Evolutionary conservation across 2,797 vertebrate genomes (phyloP), one percentile per base, ranked within the genome.

Genomic region (Chloroceryle inda): DNA sequence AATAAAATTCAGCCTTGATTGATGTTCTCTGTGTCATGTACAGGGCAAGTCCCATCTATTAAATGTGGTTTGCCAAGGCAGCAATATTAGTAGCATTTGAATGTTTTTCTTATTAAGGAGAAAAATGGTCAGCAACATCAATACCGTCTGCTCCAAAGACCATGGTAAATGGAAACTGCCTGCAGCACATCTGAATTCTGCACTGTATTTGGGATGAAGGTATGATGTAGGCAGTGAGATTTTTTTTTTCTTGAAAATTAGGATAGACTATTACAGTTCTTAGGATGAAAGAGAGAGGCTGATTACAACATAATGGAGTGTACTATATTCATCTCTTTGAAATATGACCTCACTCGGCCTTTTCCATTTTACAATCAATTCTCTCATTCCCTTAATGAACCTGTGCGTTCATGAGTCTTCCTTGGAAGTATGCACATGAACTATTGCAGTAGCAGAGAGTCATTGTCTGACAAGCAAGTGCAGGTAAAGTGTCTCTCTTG

Each of bases 291-390:
- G 98, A 96, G 97, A 98, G 97, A 96, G 97, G 97, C 96, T 98
- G 98, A 98, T 98, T 98, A 98, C 98, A 98, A 98, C 98, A 98
- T 98, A 98, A 98, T 98, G 97, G 98, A 98, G 98, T 98, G 98
- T 98, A 98, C 98, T 95, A 96, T 98, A 98, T 98, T 98, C 96
- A 98, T 98, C 98, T 98, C 98, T 98, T 98, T 98, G 98, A 98
- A 98, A 98, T 98, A 98, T 97, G 98, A 98, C 98, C 98, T 98
- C 96, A 96, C 93, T 97, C 92, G 67, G 97, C 98, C 97, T 98
- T 98, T 98, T 98, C 98, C 98, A 98, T 98, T 98, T 98, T 98
- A 98, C 97, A 98, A 98, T 98, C 98, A 97, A 98, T 98, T 98
- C 98, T 98, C 97, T 98, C 97, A 98, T 98, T 98, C 97, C 95